Evolutionary conservation across 2,113 vertebrate species (phyloP).

Genomic region (Stegastes partitus): DNA sequence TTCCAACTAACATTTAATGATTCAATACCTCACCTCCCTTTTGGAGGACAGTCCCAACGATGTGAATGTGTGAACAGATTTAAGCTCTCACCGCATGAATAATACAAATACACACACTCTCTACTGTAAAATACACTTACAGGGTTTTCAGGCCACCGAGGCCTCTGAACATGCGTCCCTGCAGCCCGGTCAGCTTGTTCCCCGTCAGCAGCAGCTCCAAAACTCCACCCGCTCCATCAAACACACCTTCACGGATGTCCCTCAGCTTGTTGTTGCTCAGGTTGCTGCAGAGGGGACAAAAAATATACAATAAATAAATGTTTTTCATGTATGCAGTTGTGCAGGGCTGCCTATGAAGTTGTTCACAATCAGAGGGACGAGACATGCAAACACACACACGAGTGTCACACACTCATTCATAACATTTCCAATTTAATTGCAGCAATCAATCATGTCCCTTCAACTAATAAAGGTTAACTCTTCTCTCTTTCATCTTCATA

Average conservation of each 20-base stretch:
- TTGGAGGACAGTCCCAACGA: not conserved
- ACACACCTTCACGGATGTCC: conserved; percentile 92
- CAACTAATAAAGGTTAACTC: conserved; percentile 54
- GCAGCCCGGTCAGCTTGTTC: conserved; percentile 91
- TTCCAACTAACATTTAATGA: not conserved
- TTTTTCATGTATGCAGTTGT: not conserved
- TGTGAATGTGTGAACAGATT: not conserved
- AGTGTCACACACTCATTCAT: not conserved
- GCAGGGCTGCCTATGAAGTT: not conserved
- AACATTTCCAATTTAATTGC: conserved; percentile 37
- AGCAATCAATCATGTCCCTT: conserved; percentile 63
- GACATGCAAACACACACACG: not conserved
- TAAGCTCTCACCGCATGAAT: not conserved
- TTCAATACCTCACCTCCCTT: not conserved
- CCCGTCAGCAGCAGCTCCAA: conserved; percentile 94
- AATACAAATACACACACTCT: not conserved
- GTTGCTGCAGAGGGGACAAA: conserved; percentile 85
- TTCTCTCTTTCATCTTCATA: conserved; percentile 57
- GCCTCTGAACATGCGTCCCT: conserved; percentile 92
- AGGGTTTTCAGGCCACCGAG: conserved; percentile 92
- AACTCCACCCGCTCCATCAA: conserved; percentile 90
- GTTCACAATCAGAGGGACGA: not conserved
- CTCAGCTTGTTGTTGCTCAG: conserved; percentile 97
- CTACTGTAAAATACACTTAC: conserved; percentile 84
- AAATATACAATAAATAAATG: not conserved